phyloP scores from a whole-genome alignment of 2,888 invertebrate genomes.

The Rhagonycha fulva region DNA sequence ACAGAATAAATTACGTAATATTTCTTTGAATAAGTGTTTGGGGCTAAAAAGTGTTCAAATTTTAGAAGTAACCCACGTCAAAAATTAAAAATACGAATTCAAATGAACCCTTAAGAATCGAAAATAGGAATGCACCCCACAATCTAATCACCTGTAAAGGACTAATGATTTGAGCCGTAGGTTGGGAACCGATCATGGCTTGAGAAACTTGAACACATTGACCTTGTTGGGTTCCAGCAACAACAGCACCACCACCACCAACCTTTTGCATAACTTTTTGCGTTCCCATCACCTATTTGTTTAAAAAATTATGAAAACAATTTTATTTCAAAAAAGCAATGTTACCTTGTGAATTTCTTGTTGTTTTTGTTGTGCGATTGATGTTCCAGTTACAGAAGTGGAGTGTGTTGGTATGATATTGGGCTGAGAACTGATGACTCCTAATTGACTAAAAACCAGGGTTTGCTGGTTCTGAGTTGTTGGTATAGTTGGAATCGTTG shows the following conservation, averaged over 20 bases:
- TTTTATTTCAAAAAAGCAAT: slow-evolving; percentile 25
- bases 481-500: slow-evolving; percentile 77
- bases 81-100: slow-evolving; percentile 9
- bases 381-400: slow-evolving; percentile 57
- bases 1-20: not conserved
- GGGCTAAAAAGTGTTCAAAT: too few species aligned
- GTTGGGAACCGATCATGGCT: slow-evolving; percentile 67
- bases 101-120: slow-evolving; percentile 4
- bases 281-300: slow-evolving; percentile 50
- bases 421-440: slow-evolving; percentile 71
- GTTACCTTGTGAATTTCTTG: slow-evolving; percentile 71
- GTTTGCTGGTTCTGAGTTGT: slow-evolving; percentile 77
- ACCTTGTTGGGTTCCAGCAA: slow-evolving; percentile 61
- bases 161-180: slow-evolving; percentile 74
- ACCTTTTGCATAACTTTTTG: slow-evolving; percentile 64
- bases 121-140: not conserved
- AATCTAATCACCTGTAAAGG: slow-evolving; percentile 64
- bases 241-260: slow-evolving; percentile 49
- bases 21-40: not conserved
- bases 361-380: slow-evolving; percentile 60
- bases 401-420: slow-evolving; percentile 68
- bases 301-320: not conserved
- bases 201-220: slow-evolving; percentile 76
- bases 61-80: too few species aligned
- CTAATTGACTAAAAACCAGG: slow-evolving; percentile 73